A percentile compares a stretch with the other conserved stretches of the same genome.
Evolutionary conservation across 2,888 invertebrate species (phyloP).

Genomic region (Tenthredo distinguenda): DNA sequence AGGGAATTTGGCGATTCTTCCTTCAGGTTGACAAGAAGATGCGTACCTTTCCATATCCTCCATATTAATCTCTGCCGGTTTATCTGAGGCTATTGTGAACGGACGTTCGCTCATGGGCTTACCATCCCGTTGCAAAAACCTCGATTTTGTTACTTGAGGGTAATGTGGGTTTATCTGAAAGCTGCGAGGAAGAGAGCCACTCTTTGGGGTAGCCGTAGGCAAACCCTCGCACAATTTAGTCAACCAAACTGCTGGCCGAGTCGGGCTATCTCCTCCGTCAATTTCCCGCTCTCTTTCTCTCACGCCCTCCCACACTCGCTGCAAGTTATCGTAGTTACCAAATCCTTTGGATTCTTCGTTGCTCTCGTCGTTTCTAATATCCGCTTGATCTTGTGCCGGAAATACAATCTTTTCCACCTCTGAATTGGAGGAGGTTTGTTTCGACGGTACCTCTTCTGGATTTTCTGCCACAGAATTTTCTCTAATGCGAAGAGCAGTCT

Average conservation of each 20-base stretch:
- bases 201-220: conserved; percentile 85
- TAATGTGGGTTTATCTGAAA: conserved; percentile 84
- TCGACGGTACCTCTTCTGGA: conserved; percentile 55
- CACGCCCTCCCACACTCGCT: conserved; percentile 75
- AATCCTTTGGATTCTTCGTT: conserved; percentile 78
- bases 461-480: conserved; percentile 67
- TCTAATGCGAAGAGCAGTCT: conserved; percentile 70
- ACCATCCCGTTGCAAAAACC: conserved; percentile 82
- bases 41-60: conserved; percentile 84
- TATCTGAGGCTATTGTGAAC: conserved; percentile 86
- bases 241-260: conserved; percentile 85
- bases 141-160: conserved; percentile 75
- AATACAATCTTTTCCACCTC: conserved; percentile 68
- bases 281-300: conserved; percentile 61
- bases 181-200: conserved; percentile 89
- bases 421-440: neutral
- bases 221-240: conserved; percentile 86
- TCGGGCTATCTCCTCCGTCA: conserved; percentile 79
- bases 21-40: conserved; percentile 72
- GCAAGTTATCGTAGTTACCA: conserved; percentile 83
- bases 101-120: conserved; percentile 84
- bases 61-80: conserved; percentile 83
- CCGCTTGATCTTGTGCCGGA: conserved; percentile 64
- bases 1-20: conserved; percentile 74
- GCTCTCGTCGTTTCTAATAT: conserved; percentile 67